Evolutionary conservation across 2,797 vertebrate species (phyloP), one percentile per base, ranked within the genome.

Genomic region (Chromis chromis): DNA sequence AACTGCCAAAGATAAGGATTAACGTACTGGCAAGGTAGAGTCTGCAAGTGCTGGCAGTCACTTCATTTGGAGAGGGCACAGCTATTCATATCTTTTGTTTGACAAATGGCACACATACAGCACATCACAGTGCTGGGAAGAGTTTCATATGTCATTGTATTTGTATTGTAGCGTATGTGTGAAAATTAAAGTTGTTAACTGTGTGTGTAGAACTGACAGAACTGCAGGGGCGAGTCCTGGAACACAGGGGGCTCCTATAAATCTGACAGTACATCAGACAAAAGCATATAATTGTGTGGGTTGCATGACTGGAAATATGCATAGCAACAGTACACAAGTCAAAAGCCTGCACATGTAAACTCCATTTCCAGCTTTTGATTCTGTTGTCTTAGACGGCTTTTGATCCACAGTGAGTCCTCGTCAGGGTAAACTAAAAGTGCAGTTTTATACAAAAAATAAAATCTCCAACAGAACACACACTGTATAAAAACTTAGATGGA

Each of bases 1-100:
- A 40, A 24, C 24, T 67, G 53, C 53, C 36, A 75, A 12, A 36
- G 33, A 36, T 36, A 36, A 36, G 33, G 33, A 36, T 36, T 36
- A 46, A 70, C 36, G 36, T 36, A 28, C 17, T 54, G 60, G 67
- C 62, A 69, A 28, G 31, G 44, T 52, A 58, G 27, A 17, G 21
- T 33, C 58, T 65, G 28, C 14, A 50, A 40, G 46, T 59, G 40
- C 27, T 69, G 79, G 73, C 78, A 76, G 72, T 54, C 22, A 21
- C 12, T 11, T 62, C 50, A 14, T 64, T 76, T 54, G 44, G 42
- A 65, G 39, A 17, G 59, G 54, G 65, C 5, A 13, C 19, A 27
- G 49, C 13, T 72, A 65, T 76, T 81, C 54, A 28, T 48, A 46
- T 17, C 9, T 22, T 59, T 66, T 55, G 6, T 31, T 50, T 65